phyloP scores from a whole-genome alignment of 2,888 invertebrate species.

The Macrophya alboannulata region DNA sequence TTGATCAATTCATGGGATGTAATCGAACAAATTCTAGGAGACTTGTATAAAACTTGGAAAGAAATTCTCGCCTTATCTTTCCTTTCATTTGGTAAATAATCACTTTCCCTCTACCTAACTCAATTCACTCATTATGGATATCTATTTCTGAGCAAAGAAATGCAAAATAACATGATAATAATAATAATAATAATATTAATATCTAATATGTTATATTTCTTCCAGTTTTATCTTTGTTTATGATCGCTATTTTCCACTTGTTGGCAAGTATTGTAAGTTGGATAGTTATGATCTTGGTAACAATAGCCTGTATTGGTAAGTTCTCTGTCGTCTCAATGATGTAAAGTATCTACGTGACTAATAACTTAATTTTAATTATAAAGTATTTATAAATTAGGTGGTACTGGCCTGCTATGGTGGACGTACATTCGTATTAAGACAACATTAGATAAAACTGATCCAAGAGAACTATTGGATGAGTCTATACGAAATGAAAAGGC shows the following conservation, averaged over 20 bases:
- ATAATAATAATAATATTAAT: slow-evolving; percentile 16
- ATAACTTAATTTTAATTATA: background rate
- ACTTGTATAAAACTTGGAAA: slow-evolving; percentile 94
- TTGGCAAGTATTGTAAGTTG: slow-evolving; percentile 93
- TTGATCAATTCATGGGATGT: slow-evolving; percentile 94
- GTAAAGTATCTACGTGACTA: background rate
- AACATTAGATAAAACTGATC: slow-evolving; percentile 83
- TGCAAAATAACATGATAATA: too few species aligned
- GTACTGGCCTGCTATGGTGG: slow-evolving; percentile 93
- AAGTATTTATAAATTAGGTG: slow-evolving; percentile 73
- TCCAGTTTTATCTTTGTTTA: slow-evolving; percentile 90
- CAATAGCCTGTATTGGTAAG: slow-evolving; percentile 87
- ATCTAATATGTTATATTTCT: slow-evolving; percentile 57
- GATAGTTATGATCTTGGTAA: slow-evolving; percentile 92
- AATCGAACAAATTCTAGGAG: slow-evolving; percentile 93
- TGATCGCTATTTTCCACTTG: slow-evolving; percentile 92
- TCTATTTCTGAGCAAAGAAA: slow-evolving; percentile 10
- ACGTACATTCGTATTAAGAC: slow-evolving; percentile 90
- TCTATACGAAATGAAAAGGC: slow-evolving; percentile 93
- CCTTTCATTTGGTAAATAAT: slow-evolving; percentile 89
- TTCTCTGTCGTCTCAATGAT: slow-evolving; percentile 47
- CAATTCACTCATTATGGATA: slow-evolving; percentile 39
- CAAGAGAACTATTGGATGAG: slow-evolving; percentile 85
- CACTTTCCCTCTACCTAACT: slow-evolving; percentile 40
- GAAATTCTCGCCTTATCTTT: slow-evolving; percentile 91